Evolutionary conservation across 2,113 vertebrate species (phyloP).

Genomic region (Bombycilla garrulus): DNA sequence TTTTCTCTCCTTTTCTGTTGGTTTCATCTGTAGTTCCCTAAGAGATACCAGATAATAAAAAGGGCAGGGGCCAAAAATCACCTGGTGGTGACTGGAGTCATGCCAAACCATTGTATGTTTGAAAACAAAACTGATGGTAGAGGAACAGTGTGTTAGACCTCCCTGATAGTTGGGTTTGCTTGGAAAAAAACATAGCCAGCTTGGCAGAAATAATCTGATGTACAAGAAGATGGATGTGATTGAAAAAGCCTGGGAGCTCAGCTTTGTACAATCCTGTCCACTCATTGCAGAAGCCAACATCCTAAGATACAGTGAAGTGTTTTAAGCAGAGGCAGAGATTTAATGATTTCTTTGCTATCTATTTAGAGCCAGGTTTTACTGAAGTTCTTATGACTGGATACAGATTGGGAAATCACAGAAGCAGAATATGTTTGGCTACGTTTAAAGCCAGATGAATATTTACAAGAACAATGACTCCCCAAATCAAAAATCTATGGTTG

Average conservation of each 20-base stretch:
- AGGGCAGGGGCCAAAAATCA: conserved; percentile 69
- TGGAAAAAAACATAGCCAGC: conserved; percentile 49
- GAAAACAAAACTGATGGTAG: conserved; percentile 55
- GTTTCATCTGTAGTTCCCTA: conserved; percentile 57
- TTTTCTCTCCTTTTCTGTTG: conserved; percentile 51
- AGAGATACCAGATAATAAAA: conserved; percentile 63
- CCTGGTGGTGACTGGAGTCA: conserved; percentile 68
- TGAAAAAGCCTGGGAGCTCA: background rate
- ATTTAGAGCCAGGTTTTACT: background rate
- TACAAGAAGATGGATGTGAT: background rate
- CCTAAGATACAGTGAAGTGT: background rate
- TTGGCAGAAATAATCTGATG: conserved; percentile 7
- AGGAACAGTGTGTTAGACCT: conserved; percentile 42
- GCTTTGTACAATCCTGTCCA: background rate
- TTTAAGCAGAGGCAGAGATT: background rate
- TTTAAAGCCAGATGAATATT: background rate
- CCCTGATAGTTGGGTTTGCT: conserved; percentile 35
- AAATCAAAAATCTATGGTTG: background rate
- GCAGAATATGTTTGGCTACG: background rate
- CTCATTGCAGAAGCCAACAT: background rate
- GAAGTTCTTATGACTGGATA: background rate
- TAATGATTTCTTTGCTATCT: background rate
- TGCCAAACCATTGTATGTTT: conserved; percentile 65
- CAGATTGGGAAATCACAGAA: background rate
- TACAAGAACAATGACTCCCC: background rate